A percentile compares a stretch with the other conserved stretches of the same genome.
phyloP scores from a whole-genome alignment of 2,113 vertebrate species.

The Setophaga coronata region DNA sequence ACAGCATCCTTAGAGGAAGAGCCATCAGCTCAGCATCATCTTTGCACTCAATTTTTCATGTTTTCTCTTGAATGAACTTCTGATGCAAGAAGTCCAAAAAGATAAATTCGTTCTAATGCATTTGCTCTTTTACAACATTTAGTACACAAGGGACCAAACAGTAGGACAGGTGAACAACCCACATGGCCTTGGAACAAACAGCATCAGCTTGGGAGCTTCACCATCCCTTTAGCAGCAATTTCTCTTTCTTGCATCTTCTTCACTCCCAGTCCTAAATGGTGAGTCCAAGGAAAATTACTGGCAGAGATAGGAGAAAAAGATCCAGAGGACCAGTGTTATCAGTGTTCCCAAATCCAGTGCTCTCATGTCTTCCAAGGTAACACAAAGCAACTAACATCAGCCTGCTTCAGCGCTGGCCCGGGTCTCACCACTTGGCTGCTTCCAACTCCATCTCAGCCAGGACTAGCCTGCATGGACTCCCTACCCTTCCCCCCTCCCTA shows the following conservation, averaged over 20 bases:
- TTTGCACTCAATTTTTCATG: not conserved
- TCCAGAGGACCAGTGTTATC: not conserved
- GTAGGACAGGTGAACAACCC: not conserved
- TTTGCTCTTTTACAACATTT: not conserved
- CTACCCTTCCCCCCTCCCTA: not conserved
- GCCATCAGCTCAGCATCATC: not conserved
- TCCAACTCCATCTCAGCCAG: not conserved
- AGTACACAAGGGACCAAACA: fast-evolving
- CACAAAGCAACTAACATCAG: not conserved
- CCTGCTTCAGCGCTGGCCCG: not conserved
- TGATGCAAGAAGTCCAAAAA: not conserved
- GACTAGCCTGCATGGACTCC: not conserved
- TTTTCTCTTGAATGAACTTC: not conserved
- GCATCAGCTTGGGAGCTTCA: not conserved
- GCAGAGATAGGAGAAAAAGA: not conserved
- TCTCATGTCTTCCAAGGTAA: not conserved
- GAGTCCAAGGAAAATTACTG: not conserved
- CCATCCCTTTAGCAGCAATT: not conserved
- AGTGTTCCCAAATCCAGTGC: not conserved
- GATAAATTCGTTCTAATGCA: not conserved
- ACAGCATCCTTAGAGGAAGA: not conserved
- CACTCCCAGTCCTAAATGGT: not conserved
- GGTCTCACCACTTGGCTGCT: not conserved
- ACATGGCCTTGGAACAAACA: not conserved
- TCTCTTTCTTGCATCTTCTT: not conserved